Evolutionary conservation across 2,113 vertebrate genomes (phyloP), one percentile per base, ranked within the genome.

Genomic region (Xenotilapia flavipinnis): DNA sequence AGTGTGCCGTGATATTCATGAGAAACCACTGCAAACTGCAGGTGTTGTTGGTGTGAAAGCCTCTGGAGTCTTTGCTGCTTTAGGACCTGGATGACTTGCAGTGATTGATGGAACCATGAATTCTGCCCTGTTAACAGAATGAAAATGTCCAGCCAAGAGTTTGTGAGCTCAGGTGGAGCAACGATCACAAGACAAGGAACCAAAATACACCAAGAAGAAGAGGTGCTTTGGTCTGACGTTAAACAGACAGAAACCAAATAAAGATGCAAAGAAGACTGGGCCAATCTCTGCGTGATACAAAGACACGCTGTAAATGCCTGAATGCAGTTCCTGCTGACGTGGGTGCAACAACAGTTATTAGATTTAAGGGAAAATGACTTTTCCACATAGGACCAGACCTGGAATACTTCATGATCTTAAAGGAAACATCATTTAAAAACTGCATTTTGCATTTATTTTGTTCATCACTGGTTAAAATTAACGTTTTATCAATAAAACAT

Each of bases 401-500:
- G 58, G 58, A 36, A 0, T 0, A 19, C 58, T 36, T 36, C 19
- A 11, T 36, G 15, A n/a, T 36, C 58, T 62, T 62, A 36, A 62
- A 33, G 58, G 9, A 62, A 12, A 36, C 58, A 62, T 36, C 0
- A 0, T 36, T 65, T n/a, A n/a, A 65, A 65, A 65, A 65, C 60
- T 12, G 60, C 31, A 62, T 62, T 65, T 65, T 26, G 26, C 26
- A 28, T 28, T 28, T 28, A n/a, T 12, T 3, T n/a, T n/a, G 60
- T n/a, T 65, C 1, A 36, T 36, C 60, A 62, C 5, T 62, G 58
- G 15, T 33, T 33, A 62, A 19, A 33, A 36, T 62, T 6, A 3
- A n/a, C 2, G 0, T 12, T 65, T 65, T 38, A 2, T 65, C 0
- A 3, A 65, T 68, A 38, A 65, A 38, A 65, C 60, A 21, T n/a